phyloP scores from a whole-genome alignment of 2,888 invertebrate genomes.

The Mythimna pallens region DNA sequence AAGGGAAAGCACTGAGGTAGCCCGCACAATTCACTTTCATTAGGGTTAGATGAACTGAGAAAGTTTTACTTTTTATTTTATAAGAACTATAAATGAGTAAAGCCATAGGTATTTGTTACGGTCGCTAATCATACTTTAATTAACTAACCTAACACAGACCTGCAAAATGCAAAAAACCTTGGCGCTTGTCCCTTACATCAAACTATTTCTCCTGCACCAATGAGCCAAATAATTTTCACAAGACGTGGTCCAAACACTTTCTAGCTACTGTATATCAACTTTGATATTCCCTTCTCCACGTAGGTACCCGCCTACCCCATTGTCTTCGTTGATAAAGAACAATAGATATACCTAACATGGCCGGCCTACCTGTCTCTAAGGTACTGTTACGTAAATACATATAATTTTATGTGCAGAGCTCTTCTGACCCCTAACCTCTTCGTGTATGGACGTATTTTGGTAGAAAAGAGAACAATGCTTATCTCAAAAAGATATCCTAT shows the following conservation, averaged over 20 bases:
- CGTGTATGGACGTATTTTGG: not conserved
- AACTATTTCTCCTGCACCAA: too few relatives aligned
- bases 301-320: conserved; percentile 1
- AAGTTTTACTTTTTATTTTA: too few relatives aligned
- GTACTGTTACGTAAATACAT: conserved; percentile 36
- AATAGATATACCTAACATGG: conserved; percentile 24
- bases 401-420: conserved; percentile 14
- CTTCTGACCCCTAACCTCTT: conserved; percentile 20
- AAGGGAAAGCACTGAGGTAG: too few relatives aligned
- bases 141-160: too few relatives aligned
- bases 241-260: not conserved
- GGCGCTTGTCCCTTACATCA: too few relatives aligned
- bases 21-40: too few relatives aligned
- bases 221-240: not conserved
- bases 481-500: conserved; percentile 17
- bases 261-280: not conserved
- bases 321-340: conserved; percentile 25
- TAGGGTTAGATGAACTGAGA: too few relatives aligned
- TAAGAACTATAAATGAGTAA: too few relatives aligned
- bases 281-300: conserved; percentile 4
- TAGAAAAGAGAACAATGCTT: conserved; percentile 35
- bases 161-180: too few relatives aligned
- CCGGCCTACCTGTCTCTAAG: not conserved
- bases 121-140: too few relatives aligned
- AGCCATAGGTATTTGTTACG: too few relatives aligned